phyloP scores from a whole-genome alignment of 2,797 vertebrate genomes.

The Austrolebias charrua region DNA sequence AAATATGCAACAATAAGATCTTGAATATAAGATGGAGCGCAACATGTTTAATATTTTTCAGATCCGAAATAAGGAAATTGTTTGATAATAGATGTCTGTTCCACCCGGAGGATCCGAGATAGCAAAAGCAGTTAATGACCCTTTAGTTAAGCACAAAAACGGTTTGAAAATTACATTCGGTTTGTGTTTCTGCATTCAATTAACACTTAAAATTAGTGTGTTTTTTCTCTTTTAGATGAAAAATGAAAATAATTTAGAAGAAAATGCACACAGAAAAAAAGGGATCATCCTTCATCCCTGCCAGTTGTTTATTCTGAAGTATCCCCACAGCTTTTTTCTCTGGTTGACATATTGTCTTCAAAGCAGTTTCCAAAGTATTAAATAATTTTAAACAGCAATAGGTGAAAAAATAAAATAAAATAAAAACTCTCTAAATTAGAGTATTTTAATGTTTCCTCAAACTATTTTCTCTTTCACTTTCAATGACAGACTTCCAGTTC shows the following conservation, averaged over 20 bases:
- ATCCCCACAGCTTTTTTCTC: background rate
- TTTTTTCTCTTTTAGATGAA: too few species aligned
- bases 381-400: background rate
- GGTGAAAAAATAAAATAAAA: background rate
- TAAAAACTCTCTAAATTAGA: too few species aligned
- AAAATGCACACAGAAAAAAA: too few species aligned
- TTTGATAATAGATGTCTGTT: conserved; percentile 7
- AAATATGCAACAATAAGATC: too few species aligned
- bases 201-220: too few species aligned
- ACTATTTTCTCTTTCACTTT: conserved; percentile 15
- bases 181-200: conserved; percentile 4
- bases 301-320: background rate
- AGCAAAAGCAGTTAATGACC: conserved; percentile 2
- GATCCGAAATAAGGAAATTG: conserved; percentile 11
- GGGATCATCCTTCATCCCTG: too few species aligned
- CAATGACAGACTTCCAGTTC: background rate
- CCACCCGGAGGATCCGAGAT: conserved; percentile 4
- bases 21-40: too few species aligned
- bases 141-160: conserved; percentile 11
- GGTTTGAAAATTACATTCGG: background rate
- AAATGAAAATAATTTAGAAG: too few species aligned
- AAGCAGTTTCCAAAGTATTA: background rate
- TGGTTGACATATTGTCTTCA: background rate
- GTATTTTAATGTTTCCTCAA: background rate
- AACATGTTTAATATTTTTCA: conserved; percentile 23